phyloP scores from a whole-genome alignment of 2,888 invertebrate genomes.

The Drosophila antonietae region DNA sequence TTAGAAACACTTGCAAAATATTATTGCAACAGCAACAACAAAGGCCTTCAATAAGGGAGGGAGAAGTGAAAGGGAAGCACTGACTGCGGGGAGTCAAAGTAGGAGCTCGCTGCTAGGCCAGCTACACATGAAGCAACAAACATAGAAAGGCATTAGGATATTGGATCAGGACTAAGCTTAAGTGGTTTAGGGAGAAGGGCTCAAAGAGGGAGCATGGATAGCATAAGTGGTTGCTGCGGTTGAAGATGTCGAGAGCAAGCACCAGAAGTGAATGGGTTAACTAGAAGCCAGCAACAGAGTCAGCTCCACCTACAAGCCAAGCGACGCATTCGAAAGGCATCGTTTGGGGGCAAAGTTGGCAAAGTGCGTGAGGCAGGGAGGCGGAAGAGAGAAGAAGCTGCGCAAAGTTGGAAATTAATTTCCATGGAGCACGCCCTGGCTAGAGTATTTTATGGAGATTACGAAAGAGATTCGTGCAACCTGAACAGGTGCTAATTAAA shows the following conservation, averaged over 20 bases:
- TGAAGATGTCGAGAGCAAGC: conserved; percentile 30
- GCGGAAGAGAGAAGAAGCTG: not conserved
- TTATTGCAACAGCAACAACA: conserved; percentile 65
- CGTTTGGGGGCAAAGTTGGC: conserved; percentile 31
- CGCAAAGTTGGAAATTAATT: conserved; percentile 71
- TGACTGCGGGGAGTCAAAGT: conserved; percentile 6
- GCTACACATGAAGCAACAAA: conserved; percentile 36
- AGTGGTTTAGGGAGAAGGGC: not conserved
- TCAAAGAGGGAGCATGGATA: not conserved
- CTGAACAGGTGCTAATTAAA: conserved; percentile 83
- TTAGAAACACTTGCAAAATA: conserved; percentile 75
- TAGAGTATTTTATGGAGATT: conserved; percentile 58
- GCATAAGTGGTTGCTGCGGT: conserved; percentile 38
- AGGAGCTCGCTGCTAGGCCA: conserved; percentile 13
- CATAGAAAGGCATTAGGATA: conserved; percentile 54
- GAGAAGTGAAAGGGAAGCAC: not conserved
- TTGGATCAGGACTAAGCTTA: conserved; percentile 50
- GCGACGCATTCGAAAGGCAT: conserved; percentile 48
- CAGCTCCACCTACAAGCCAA: conserved; percentile 1
- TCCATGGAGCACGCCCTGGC: conserved; percentile 32
- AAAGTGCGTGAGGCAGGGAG: conserved; percentile 38
- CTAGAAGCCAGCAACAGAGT: conserved; percentile 7
- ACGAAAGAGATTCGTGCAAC: conserved; percentile 40
- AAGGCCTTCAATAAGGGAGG: not conserved
- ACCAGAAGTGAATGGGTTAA: conserved; percentile 26